Evolutionary conservation across 2,113 vertebrate species (phyloP).

Genomic region (Forbesichthys agassizii): DNA sequence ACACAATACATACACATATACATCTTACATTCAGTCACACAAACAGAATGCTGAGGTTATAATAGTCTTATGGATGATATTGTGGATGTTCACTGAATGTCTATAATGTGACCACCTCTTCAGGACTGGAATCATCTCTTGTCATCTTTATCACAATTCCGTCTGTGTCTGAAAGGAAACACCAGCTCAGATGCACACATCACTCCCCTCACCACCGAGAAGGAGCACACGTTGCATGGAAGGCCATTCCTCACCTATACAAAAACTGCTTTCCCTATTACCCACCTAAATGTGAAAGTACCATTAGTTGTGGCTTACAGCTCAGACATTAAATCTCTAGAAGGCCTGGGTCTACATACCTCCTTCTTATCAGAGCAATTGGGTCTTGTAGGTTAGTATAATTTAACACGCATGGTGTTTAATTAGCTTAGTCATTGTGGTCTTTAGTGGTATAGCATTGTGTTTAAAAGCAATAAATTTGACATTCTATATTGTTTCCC

Average conservation of each 20-base stretch:
- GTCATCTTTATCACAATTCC: slow-evolving; percentile 61
- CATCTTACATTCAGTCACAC: not conserved
- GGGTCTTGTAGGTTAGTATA: not conserved
- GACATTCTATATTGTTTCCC: slow-evolving; percentile 13
- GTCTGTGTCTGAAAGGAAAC: slow-evolving; percentile 64
- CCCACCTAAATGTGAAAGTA: slow-evolving; percentile 56
- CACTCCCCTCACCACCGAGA: slow-evolving; percentile 15
- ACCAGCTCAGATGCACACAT: slow-evolving; percentile 24
- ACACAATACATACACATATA: not conserved
- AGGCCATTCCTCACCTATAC: slow-evolving; percentile 24
- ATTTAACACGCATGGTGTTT: not conserved
- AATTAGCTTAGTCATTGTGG: too few species aligned
- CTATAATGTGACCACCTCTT: slow-evolving; percentile 7
- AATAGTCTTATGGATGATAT: too few species aligned
- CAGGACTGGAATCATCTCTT: slow-evolving; percentile 80
- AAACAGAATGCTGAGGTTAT: not conserved
- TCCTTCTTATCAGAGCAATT: slow-evolving; percentile 46
- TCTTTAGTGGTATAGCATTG: not conserved
- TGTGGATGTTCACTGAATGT: not conserved
- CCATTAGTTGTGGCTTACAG: slow-evolving; percentile 50
- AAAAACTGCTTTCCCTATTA: slow-evolving; percentile 21
- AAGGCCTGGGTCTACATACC: slow-evolving; percentile 42
- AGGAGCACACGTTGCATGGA: slow-evolving; percentile 26
- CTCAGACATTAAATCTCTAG: slow-evolving; percentile 20
- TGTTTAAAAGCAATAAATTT: not conserved